phyloP scores from a whole-genome alignment of 30 jellyfish, hydroid and myxozoan species.

The Hydractinia symbiolongicarpus region DNA sequence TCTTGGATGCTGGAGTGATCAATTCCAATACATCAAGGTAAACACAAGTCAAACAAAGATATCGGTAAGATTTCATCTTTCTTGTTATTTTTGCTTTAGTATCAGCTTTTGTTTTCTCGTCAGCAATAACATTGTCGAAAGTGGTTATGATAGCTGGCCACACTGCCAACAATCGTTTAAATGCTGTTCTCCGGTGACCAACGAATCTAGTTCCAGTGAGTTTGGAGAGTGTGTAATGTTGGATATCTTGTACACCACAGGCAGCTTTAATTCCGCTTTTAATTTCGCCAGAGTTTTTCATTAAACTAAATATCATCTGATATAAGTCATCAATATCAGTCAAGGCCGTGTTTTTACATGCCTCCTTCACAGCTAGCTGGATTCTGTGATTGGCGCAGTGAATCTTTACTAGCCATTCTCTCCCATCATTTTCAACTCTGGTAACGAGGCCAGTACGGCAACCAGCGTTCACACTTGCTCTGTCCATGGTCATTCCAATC shows the following conservation, averaged over 20 bases:
- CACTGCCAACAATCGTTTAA: slow-evolving; percentile 37
- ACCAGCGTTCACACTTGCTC: slow-evolving; percentile 67
- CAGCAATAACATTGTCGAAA: slow-evolving; percentile 28
- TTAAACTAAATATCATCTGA: slow-evolving; percentile 26
- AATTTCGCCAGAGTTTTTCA: slow-evolving; percentile 55
- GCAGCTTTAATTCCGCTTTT: slow-evolving; percentile 28
- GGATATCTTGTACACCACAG: slow-evolving; percentile 26
- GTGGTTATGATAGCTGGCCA: slow-evolving; percentile 59
- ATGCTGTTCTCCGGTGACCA: slow-evolving; percentile 59
- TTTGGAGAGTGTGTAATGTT: slow-evolving; percentile 36
- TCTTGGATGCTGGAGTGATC: too few relatives aligned
- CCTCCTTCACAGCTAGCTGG: slow-evolving; percentile 66
- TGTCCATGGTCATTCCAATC: slow-evolving; percentile 51
- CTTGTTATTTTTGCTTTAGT: too few relatives aligned
- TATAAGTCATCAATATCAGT: slow-evolving; percentile 43
- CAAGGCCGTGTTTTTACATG: slow-evolving; percentile 35
- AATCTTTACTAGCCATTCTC: slow-evolving; percentile 61
- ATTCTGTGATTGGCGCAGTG: slow-evolving; percentile 63
- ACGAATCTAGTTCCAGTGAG: slow-evolving; percentile 59
- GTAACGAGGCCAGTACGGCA: slow-evolving; percentile 33
- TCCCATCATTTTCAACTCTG: slow-evolving; percentile 23
- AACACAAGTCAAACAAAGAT: too few relatives aligned
- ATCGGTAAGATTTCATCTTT: too few relatives aligned
- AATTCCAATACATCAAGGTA: too few relatives aligned
- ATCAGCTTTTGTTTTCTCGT: too few relatives aligned